A percentile compares a stretch with the other conserved stretches of the same genome.
phyloP scores from a whole-genome alignment of 2,888 invertebrate genomes.

The Coecobrya sp. region DNA sequence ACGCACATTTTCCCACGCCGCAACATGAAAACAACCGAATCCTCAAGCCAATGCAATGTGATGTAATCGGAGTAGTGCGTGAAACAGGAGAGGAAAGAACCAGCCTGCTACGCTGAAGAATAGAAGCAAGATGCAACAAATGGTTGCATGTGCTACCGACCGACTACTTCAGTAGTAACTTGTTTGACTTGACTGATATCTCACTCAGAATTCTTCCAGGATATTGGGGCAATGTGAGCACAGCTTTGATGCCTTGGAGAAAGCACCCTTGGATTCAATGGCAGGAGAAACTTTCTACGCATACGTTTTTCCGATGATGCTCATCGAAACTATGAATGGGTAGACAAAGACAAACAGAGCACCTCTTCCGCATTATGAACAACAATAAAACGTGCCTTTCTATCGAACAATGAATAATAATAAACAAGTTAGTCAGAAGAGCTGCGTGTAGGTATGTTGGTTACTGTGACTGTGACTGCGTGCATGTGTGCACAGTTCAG shows the following conservation, averaged over 20 bases:
- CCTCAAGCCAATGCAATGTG: neutral
- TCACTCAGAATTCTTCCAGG: neutral
- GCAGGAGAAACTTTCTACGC: neutral
- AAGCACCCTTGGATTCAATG: neutral
- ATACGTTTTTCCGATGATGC: neutral
- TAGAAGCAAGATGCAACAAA: slow-evolving; percentile 76
- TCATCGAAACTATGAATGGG: neutral
- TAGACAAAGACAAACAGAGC: neutral
- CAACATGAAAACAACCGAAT: slow-evolving; percentile 35
- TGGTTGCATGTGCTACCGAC: slow-evolving; percentile 78
- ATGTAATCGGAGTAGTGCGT: neutral
- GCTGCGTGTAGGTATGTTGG: neutral
- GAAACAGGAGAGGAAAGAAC: neutral
- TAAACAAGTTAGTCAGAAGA: neutral
- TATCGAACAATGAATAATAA: neutral
- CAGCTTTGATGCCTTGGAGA: slow-evolving; percentile 6
- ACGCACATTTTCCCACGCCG: neutral
- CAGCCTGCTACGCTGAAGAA: neutral
- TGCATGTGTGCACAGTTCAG: slow-evolving; percentile 74
- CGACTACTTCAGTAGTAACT: too few species aligned
- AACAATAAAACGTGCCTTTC: neutral
- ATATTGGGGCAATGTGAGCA: slow-evolving; percentile 47
- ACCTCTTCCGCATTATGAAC: neutral
- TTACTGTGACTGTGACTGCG: neutral
- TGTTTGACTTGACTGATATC: neutral